These are phyloP conservation scores for Dysdera silvatica DNA, from an alignment of 1,140 invertebrate genomes.

Conservation along the genomic window DNA sequence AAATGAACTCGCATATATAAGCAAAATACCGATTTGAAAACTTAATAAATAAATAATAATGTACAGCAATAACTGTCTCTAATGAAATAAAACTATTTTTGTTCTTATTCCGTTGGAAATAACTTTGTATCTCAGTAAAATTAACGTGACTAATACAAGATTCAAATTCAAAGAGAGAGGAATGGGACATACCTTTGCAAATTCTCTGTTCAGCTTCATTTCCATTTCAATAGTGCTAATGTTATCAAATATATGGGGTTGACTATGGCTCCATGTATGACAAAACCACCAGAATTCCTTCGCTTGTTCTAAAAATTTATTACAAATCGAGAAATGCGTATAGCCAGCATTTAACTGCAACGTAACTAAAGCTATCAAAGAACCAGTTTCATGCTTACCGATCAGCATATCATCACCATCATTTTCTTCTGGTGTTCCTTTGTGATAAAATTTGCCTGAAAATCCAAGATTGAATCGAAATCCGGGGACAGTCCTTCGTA, in stretches of 20 bases:
- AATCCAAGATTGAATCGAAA: slow-evolving; percentile 91
- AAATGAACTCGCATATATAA: too few species aligned
- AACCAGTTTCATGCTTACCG: too few species aligned
- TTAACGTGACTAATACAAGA: too few species aligned
- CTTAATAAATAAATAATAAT: too few species aligned
- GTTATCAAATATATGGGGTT: slow-evolving; percentile 89
- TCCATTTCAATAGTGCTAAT: slow-evolving; percentile 73
- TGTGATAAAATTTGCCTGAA: slow-evolving; percentile 93
- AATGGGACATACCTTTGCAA: slow-evolving; percentile 59
- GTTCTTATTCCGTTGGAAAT: too few species aligned
- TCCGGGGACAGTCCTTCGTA: slow-evolving; percentile 54
- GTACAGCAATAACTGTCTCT: too few species aligned
- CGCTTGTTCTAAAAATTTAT: slow-evolving; percentile 44
- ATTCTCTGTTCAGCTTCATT: slow-evolving; percentile 86
- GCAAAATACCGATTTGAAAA: too few species aligned
- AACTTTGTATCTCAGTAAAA: too few species aligned
- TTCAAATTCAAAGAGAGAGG: too few species aligned
- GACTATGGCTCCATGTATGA: slow-evolving; percentile 97
- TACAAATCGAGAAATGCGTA: not conserved
- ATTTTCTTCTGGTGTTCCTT: slow-evolving; percentile 84
- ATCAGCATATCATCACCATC: slow-evolving; percentile 84
- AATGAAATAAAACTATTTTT: too few species aligned
- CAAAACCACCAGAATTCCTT: slow-evolving; percentile 79
- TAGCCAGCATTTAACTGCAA: too few species aligned
- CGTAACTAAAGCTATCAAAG: not conserved